A percentile compares a stretch with the other conserved stretches of the same genome.
Evolutionary conservation across 2,113 vertebrate genomes (phyloP).

Genomic region (Lipophrys pholis): DNA sequence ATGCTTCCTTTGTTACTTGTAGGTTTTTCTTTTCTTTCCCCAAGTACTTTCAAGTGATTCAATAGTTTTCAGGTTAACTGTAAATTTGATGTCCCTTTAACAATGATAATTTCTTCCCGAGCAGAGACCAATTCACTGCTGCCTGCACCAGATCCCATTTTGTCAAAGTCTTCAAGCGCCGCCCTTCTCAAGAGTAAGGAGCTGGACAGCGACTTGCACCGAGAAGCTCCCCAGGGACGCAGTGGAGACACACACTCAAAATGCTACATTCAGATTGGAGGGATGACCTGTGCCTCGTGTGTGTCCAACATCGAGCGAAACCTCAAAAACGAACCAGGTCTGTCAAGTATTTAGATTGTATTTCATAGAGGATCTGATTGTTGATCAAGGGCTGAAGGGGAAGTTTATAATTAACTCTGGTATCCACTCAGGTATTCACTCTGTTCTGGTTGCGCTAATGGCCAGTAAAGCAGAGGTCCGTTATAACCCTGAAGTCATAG

Average conservation of each 20-base stretch:
- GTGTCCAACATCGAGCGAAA: constrained; percentile 98
- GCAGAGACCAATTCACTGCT: constrained; percentile 82
- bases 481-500: constrained; percentile 88
- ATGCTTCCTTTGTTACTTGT: too few species aligned
- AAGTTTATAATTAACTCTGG: background rate
- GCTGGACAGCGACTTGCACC: constrained; percentile 55
- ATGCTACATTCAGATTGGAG: constrained; percentile 94
- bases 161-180: constrained; percentile 35
- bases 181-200: constrained; percentile 64
- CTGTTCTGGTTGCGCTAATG: constrained; percentile 95
- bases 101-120: constrained; percentile 19
- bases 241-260: constrained; percentile 82
- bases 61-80: background rate
- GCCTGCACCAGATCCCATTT: constrained; percentile 26
- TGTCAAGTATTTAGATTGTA: constrained; percentile 28
- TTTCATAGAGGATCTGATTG: background rate
- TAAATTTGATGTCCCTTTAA: background rate
- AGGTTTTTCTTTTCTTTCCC: too few species aligned
- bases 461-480: constrained; percentile 98
- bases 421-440: constrained; percentile 87
- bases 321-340: constrained; percentile 92
- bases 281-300: constrained; percentile 98
- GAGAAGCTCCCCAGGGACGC: constrained; percentile 37
- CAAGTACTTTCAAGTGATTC: too few species aligned
- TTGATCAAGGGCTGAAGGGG: background rate